Conservation (phyloP, 2,113 vertebrate genomes). For the Crotalus helleri region DNA sequence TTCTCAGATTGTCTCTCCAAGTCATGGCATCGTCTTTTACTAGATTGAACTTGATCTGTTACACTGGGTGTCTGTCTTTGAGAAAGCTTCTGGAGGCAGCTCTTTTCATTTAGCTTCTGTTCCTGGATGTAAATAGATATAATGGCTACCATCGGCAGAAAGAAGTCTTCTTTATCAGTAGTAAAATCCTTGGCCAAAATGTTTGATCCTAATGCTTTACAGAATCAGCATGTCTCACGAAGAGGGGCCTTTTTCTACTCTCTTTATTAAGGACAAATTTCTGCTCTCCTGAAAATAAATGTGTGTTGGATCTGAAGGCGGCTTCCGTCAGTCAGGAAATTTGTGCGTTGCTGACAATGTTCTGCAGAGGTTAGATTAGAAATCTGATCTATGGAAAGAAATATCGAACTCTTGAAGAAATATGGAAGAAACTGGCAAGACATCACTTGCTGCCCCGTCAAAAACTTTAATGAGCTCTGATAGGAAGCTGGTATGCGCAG, state of each 20-base stretch:
- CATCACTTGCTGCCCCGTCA: conserved; percentile 33
- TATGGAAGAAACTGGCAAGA: conserved; percentile 70
- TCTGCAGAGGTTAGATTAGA: conserved; percentile 75
- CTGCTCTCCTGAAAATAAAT: conserved; percentile 59
- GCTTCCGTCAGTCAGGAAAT: conserved; percentile 78
- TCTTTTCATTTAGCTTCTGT: conserved; percentile 53
- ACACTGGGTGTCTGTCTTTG: conserved; percentile 47
- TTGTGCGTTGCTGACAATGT: conserved; percentile 75
- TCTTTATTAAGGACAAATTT: conserved; percentile 37
- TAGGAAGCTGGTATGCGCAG: conserved; percentile 61
- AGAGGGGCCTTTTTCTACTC: conserved; percentile 52
- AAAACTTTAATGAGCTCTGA: conserved; percentile 42
- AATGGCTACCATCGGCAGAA: conserved; percentile 62
- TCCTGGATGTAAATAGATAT: conserved; percentile 44
- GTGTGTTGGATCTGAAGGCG: conserved; percentile 73
- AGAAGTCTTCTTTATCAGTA: conserved; percentile 58
- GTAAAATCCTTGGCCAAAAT: conserved; percentile 82
- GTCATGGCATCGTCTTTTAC: conserved; percentile 33
- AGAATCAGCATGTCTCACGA: conserved; percentile 60
- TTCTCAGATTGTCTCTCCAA: conserved; percentile 23
- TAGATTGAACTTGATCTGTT: conserved; percentile 41
- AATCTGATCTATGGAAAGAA: conserved; percentile 70
- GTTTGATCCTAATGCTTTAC: conserved; percentile 75
- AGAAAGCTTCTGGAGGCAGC: conserved; percentile 55
- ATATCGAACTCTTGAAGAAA: conserved; percentile 73